Percentiles rank a stretch among this genome's conserved stretches.
These are phyloP conservation scores for Perca schrenkii DNA, from an alignment of 2,113 vertebrate genomes.

Conservation along the genomic window DNA sequence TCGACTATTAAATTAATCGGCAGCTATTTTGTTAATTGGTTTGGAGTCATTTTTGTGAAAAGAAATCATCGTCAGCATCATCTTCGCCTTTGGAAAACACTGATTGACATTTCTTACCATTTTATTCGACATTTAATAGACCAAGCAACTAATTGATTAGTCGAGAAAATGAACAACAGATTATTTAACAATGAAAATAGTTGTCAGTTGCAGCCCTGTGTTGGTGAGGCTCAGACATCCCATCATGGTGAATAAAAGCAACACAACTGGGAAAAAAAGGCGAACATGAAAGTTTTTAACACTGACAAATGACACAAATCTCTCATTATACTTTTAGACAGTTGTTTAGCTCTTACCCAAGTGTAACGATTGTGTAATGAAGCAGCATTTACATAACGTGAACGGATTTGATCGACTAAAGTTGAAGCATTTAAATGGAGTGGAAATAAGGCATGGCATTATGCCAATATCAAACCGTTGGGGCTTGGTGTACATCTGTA, in stretches of 20 bases:
- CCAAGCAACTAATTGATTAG: too few relatives aligned
- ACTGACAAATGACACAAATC: background rate
- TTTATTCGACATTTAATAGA: too few relatives aligned
- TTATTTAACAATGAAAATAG: too few relatives aligned
- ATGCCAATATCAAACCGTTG: constrained; percentile 11
- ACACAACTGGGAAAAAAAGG: background rate
- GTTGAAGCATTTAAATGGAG: constrained; percentile 26
- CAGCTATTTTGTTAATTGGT: too few relatives aligned
- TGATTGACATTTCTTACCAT: too few relatives aligned
- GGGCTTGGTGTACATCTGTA: constrained; percentile 13
- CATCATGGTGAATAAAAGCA: constrained; percentile 13
- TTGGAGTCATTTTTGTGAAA: too few relatives aligned
- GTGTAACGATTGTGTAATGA: constrained; percentile 39
- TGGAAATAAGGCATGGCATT: background rate
- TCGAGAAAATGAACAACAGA: too few relatives aligned
- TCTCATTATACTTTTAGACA: constrained; percentile 20
- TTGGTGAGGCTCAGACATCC: background rate
- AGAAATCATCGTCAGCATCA: too few relatives aligned
- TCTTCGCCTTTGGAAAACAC: too few relatives aligned
- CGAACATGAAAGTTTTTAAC: background rate
- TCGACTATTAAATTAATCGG: too few relatives aligned
- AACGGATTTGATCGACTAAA: constrained; percentile 1
- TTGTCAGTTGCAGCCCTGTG: too few relatives aligned
- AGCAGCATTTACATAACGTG: constrained; percentile 27
- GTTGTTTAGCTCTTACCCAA: constrained; percentile 16